Percentiles rank a stretch among this genome's conserved stretches.
Evolutionary conservation across 1,140 invertebrate genomes (phyloP).

Genomic region (Vanessa atalanta): DNA sequence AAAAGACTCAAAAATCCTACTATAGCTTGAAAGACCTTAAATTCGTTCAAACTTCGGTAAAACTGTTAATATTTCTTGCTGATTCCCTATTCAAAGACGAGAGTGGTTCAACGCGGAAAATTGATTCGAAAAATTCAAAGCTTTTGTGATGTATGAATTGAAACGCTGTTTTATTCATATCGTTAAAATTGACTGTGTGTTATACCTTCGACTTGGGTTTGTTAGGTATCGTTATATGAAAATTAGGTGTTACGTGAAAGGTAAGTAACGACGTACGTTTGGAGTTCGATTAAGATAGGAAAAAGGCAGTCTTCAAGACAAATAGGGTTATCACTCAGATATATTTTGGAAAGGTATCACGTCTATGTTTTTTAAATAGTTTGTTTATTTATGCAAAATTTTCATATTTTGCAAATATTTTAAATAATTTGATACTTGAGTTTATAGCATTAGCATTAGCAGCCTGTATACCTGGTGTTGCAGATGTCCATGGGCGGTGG

Average conservation of each 20-base stretch:
- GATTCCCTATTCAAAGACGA: conserved; percentile 26
- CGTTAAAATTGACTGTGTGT: conserved; percentile 3
- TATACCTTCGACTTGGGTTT: not conserved
- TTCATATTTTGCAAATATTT: no score
- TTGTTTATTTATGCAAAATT: no score
- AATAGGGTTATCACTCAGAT: no score
- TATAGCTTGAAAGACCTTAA: not conserved
- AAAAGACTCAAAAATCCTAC: not conserved
- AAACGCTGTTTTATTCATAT: conserved; percentile 32
- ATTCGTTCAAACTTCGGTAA: conserved; percentile 8
- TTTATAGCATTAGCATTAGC: no score
- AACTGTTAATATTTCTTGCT: conserved; percentile 30
- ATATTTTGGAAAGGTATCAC: no score
- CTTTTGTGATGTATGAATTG: conserved; percentile 22
- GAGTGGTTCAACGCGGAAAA: conserved; percentile 21
- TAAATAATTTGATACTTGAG: no score
- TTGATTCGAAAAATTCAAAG: conserved; percentile 24
- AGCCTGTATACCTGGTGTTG: no score
- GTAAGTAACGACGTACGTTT: not conserved
- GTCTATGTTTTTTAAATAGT: no score
- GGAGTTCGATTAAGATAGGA: no score
- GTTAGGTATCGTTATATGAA: not conserved
- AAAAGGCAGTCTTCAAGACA: no score
- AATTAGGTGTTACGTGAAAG: not conserved
- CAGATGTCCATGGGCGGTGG: no score